Evolutionary conservation across 1,140 invertebrate species (phyloP), one percentile per base, ranked within the genome.

Genomic region (Drosophila yakuba): DNA sequence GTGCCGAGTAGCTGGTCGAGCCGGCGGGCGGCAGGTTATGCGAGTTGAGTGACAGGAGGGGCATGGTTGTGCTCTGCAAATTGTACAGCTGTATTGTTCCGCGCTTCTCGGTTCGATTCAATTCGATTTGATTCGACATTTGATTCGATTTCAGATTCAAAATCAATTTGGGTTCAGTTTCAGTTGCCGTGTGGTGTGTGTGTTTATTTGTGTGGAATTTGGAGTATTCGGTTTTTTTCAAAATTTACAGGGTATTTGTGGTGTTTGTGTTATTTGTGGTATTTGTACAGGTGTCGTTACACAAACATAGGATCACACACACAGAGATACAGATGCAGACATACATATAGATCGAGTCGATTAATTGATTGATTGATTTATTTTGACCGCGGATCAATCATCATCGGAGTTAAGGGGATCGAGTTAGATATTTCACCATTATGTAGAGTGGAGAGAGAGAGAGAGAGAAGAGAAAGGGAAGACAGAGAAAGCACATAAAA

Each of bases 21-120:
- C 86, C 91, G 52, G 76, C 81, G n/a, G 92, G 83, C 71, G 91
- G 92, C 69, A 94, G 92, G 48, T 93, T 93, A 91, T 94, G 93
- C 57, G 94, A 93, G 74, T 93, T 93, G 56, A 94, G 92, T 68
- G 94, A 94, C 57, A 95, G 92, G 60, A 94, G 94, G 62, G 94
- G 94, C 94, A 94, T 94, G 62, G 94, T 95, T 92, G 93, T 94
- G 93, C 94, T 94, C 93, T 95, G 94, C 71, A 94, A 94, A 92
- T 92, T 92, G 88, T 92, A 92, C 84, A 92, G 88, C 92, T 92
- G 91, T 92, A 92, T 92, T 92, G 91, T 92, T 88, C 91, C 91
- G 78, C 91, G 90, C 91, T 92, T 74, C 83, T 78, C 51, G 58
- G 56, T 20, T 20, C 20, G 20, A 20, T 20, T 20, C 20, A 20